phyloP scores from a whole-genome alignment of 1,140 invertebrate genomes.

The Xylocopa sonorina region DNA sequence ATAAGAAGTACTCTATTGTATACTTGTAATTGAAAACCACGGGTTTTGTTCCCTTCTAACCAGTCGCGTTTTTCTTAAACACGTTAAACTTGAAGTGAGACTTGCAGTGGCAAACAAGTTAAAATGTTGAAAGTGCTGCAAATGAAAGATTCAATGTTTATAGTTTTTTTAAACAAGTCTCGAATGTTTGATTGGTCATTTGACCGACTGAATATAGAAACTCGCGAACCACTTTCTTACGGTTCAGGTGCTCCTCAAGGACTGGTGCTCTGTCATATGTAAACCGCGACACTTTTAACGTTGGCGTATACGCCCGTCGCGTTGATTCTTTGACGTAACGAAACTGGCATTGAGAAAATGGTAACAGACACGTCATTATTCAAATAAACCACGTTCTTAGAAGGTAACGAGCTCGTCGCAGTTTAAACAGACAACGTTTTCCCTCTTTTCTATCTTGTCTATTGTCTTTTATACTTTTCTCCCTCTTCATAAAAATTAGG shows the following conservation, averaged over 20 bases:
- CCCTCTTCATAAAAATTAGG: not conserved
- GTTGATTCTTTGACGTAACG: not conserved
- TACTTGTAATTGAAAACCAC: too few species aligned
- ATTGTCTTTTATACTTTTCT: not conserved
- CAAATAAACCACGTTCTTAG: conserved; percentile 22
- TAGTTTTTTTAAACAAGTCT: not conserved
- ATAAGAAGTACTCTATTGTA: too few species aligned
- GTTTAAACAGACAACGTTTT: not conserved
- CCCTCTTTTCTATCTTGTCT: not conserved
- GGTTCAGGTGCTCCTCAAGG: not conserved
- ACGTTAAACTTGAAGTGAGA: too few species aligned
- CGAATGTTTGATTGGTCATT: not conserved
- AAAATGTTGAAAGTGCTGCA: not conserved
- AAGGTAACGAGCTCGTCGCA: not conserved
- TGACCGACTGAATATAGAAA: not conserved
- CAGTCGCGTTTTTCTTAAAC: too few species aligned
- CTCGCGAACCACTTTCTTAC: conserved; percentile 1
- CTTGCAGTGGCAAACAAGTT: too few species aligned
- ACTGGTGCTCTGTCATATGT: conserved; percentile 1
- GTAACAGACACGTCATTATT: conserved; percentile 58
- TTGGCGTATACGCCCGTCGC: conserved; percentile 9
- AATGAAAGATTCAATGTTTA: not conserved
- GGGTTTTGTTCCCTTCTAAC: too few species aligned
- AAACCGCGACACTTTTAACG: conserved; percentile 5
- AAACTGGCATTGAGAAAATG: conserved; percentile 54